Evolutionary conservation across 2,113 vertebrate genomes (phyloP).

Genomic region (Saguinus midas): DNA sequence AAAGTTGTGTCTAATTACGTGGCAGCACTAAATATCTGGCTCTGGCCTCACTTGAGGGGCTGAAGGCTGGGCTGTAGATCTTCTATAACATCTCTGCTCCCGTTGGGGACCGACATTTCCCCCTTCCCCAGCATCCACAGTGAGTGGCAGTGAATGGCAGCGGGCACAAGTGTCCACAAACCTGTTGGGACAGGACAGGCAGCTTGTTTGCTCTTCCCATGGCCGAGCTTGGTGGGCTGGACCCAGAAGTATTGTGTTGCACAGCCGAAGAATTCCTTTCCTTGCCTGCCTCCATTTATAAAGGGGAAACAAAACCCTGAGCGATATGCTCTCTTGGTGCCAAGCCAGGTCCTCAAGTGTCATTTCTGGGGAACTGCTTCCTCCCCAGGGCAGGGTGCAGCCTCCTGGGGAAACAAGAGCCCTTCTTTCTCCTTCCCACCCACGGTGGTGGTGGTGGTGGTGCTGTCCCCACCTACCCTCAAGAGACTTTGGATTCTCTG

Average conservation of each 20-base stretch:
- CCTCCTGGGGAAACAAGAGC: not conserved
- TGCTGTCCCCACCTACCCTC: not conserved
- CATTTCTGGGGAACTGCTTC: constrained; percentile 41
- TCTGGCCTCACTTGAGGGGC: not conserved
- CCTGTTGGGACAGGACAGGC: constrained; percentile 57
- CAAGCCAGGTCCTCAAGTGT: constrained; percentile 68
- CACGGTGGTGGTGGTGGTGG: not conserved
- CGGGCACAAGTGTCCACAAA: constrained; percentile 36
- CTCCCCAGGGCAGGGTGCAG: constrained; percentile 1
- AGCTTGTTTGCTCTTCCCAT: constrained; percentile 83
- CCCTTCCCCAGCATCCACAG: not conserved
- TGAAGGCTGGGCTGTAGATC: not conserved
- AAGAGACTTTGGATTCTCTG: not conserved
- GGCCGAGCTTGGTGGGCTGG: constrained; percentile 65
- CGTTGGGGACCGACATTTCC: not conserved
- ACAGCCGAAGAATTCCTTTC: constrained; percentile 68
- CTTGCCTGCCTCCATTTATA: constrained; percentile 40
- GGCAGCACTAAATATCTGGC: not conserved
- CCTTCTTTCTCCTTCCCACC: not conserved
- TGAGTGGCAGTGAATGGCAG: not conserved
- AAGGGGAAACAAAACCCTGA: constrained; percentile 29
- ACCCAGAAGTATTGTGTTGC: constrained; percentile 68
- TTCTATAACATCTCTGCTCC: not conserved
- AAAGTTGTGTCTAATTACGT: not conserved
- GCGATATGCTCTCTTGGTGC: constrained; percentile 25